Percentiles rank a stretch among this genome's conserved stretches.
Evolutionary conservation across 2,888 invertebrate species (phyloP).

Genomic region (Eupithecia inturbata): DNA sequence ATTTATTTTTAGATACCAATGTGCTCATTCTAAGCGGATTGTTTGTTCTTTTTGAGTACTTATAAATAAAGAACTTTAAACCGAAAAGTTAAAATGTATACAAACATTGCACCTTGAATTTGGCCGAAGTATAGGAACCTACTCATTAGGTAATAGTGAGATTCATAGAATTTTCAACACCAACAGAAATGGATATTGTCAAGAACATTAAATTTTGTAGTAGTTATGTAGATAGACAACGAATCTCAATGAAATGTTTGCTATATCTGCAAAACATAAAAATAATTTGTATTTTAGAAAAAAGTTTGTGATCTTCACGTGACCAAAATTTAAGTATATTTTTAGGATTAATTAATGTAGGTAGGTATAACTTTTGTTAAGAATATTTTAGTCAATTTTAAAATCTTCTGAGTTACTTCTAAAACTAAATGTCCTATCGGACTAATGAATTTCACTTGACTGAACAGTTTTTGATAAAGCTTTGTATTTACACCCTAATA

Average conservation of each 20-base stretch:
- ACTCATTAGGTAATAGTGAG: too few species aligned
- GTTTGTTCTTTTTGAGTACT: too few species aligned
- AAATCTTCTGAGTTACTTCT: neutral
- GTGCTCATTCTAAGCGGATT: too few species aligned
- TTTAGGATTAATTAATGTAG: neutral
- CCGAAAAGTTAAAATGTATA: too few species aligned
- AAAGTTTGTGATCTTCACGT: constrained; percentile 8
- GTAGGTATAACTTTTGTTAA: neutral
- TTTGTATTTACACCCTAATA: constrained; percentile 20
- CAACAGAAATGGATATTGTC: too few species aligned
- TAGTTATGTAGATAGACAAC: too few species aligned
- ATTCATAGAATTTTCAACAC: too few species aligned
- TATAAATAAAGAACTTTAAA: too few species aligned
- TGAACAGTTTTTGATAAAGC: constrained; percentile 25
- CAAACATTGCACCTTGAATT: too few species aligned
- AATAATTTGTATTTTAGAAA: neutral
- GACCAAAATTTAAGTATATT: constrained; percentile 11
- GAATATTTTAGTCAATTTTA: neutral
- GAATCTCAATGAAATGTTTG: neutral
- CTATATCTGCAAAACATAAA: neutral
- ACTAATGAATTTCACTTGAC: constrained; percentile 7
- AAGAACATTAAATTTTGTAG: too few species aligned
- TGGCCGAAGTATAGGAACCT: too few species aligned
- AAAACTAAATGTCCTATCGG: neutral
- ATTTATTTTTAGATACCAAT: too few species aligned